Conservation (phyloP, 2,888 invertebrate genomes). For the Mimachlamys varia region DNA sequence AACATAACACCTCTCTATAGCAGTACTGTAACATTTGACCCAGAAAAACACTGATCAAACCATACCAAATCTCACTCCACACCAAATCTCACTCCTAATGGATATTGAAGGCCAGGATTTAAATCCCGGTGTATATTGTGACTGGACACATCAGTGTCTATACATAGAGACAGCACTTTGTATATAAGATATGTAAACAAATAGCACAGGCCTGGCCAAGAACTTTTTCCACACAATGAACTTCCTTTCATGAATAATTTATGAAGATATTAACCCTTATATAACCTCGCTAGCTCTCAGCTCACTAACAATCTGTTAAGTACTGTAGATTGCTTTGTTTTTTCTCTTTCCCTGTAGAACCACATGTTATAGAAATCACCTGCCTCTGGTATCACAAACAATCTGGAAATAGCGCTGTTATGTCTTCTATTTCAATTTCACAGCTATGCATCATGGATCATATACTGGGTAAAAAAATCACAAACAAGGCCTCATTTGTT, state of each 20-base stretch:
- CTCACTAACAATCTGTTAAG: neutral
- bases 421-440: too few species aligned
- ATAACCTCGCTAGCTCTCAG: neutral
- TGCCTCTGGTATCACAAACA: too few species aligned
- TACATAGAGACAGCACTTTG: neutral
- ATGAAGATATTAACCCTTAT: constrained; percentile 16
- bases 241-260: constrained; percentile 1
- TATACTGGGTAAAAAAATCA: too few species aligned
- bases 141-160: neutral
- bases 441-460: too few species aligned
- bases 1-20: neutral
- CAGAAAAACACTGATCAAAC: neutral
- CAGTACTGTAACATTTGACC: neutral
- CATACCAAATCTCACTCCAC: neutral
- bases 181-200: neutral
- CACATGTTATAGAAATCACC: too few species aligned
- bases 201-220: neutral
- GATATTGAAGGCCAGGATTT: neutral
- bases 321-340: too few species aligned
- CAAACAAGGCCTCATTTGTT: too few species aligned
- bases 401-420: too few species aligned
- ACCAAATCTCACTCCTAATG: neutral
- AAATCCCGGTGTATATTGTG: neutral
- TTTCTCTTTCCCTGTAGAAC: too few species aligned
- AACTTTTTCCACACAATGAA: neutral